Percentiles rank a stretch among this genome's conserved stretches.
These are phyloP conservation scores for Eulimnadia texana DNA, from an alignment of 1,140 invertebrate genomes.

Conservation along the genomic window DNA sequence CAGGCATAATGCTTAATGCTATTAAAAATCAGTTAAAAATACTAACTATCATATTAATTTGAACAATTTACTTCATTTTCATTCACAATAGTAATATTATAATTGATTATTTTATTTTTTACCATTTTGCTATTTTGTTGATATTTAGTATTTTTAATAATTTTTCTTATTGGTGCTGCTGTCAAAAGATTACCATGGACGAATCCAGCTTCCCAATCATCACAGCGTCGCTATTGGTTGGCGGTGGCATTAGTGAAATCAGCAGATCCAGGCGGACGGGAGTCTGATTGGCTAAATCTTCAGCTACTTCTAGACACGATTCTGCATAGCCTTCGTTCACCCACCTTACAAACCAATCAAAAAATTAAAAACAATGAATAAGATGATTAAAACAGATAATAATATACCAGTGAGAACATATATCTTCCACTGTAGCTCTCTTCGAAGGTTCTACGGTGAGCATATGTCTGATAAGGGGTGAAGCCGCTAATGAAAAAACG, in stretches of 20 bases:
- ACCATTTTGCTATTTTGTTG: too few species aligned
- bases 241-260: constrained; percentile 59
- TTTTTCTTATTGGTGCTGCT: too few species aligned
- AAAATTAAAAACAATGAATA: too few species aligned
- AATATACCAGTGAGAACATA: constrained; percentile 67
- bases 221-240: constrained; percentile 14
- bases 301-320: constrained; percentile 69
- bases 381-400: background rate
- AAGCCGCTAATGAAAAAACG: constrained; percentile 80
- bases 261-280: constrained; percentile 75
- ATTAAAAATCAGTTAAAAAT: too few species aligned
- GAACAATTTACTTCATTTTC: too few species aligned
- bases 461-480: constrained; percentile 84
- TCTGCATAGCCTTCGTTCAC: constrained; percentile 73
- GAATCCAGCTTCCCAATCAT: constrained; percentile 1
- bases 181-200: too few species aligned
- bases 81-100: too few species aligned
- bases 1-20: too few species aligned
- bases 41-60: too few species aligned
- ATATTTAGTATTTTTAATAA: too few species aligned
- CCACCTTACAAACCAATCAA: constrained; percentile 31
- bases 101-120: too few species aligned
- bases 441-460: constrained; percentile 77
- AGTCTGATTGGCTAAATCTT: constrained; percentile 74
- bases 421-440: constrained; percentile 81